These are phyloP conservation scores for Montipora capricornis DNA, from an alignment of 64 coral and sea anemone species.

Conservation along the genomic window DNA sequence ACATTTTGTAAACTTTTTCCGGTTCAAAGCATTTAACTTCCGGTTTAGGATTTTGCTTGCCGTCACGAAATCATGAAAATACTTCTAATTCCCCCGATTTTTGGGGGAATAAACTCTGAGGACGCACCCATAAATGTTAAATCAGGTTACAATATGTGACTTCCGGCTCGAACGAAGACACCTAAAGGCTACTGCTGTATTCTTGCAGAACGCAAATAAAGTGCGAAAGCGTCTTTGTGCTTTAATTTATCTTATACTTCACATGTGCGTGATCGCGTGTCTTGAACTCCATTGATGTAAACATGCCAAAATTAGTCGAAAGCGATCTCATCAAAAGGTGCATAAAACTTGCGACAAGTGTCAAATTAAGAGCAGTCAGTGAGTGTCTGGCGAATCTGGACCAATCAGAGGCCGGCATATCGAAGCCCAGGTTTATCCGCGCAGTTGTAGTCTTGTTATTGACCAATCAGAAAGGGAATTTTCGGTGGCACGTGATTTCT, in stretches of 20 bases:
- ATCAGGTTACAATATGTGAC: not conserved
- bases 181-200: not conserved
- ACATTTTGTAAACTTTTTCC: not conserved
- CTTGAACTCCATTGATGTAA: constrained; percentile 67
- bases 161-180: not conserved
- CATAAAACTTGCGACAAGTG: constrained; percentile 19
- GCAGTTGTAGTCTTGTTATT: not conserved
- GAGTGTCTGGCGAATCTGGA: constrained; percentile 47
- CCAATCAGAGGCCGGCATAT: constrained; percentile 62
- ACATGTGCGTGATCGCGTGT: constrained; percentile 78
- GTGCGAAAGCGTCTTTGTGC: constrained; percentile 9
- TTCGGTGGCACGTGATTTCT: constrained; percentile 44
- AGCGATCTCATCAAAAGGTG: constrained; percentile 56
- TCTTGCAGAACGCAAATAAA: not conserved
- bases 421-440: constrained; percentile 46
- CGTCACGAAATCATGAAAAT: not conserved
- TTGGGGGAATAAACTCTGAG: not conserved
- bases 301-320: constrained; percentile 79
- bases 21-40: not conserved
- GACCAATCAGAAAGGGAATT: constrained; percentile 42
- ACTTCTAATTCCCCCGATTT: constrained; percentile 6
- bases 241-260: constrained; percentile 17
- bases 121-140: not conserved
- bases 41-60: not conserved
- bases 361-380: constrained; percentile 25